Conservation (phyloP, 2,888 invertebrate species). For the Uloborus plumipes region DNA sequence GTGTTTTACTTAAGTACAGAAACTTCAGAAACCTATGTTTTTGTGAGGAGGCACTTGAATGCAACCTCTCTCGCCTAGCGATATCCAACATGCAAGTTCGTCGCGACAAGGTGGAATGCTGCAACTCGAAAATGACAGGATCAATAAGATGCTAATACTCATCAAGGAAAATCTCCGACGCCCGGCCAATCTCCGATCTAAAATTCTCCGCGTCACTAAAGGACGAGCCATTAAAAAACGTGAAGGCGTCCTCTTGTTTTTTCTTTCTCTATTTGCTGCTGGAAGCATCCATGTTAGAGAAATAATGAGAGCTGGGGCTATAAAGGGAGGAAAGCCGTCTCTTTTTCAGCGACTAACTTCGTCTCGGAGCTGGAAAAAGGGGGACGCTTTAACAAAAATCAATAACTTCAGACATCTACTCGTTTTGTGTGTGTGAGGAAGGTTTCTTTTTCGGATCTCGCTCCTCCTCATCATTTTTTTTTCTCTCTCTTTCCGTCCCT, state of each 20-base stretch:
- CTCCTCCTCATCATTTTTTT: constrained; percentile 44
- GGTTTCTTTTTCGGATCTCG: constrained; percentile 33
- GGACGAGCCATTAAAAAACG: constrained; percentile 24
- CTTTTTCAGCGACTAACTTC: constrained; percentile 56
- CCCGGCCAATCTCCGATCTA: constrained; percentile 1
- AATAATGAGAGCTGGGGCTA: constrained; percentile 52
- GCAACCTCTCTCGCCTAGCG: too few species aligned
- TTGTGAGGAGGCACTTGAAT: too few species aligned
- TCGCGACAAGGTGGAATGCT: too few species aligned
- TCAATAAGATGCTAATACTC: constrained; percentile 60
- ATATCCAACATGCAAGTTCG: too few species aligned
- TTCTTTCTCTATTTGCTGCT: constrained; percentile 16
- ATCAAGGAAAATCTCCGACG: constrained; percentile 26
- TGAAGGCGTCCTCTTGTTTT: neutral
- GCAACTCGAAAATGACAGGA: constrained; percentile 30
- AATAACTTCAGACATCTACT: constrained; percentile 65
- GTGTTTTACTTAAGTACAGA: too few species aligned
- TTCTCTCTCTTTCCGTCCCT: neutral
- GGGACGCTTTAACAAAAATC: constrained; percentile 64
- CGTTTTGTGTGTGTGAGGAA: constrained; percentile 40
- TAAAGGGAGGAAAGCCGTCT: constrained; percentile 36
- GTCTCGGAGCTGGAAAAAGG: constrained; percentile 49
- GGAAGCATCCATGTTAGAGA: constrained; percentile 47
- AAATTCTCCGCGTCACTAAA: constrained; percentile 18
- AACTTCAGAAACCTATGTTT: too few species aligned